A percentile compares a stretch with the other conserved stretches of the same genome.
Evolutionary conservation across 2,113 vertebrate genomes (phyloP).

Genomic region (Tenebrosternarchus preto): DNA sequence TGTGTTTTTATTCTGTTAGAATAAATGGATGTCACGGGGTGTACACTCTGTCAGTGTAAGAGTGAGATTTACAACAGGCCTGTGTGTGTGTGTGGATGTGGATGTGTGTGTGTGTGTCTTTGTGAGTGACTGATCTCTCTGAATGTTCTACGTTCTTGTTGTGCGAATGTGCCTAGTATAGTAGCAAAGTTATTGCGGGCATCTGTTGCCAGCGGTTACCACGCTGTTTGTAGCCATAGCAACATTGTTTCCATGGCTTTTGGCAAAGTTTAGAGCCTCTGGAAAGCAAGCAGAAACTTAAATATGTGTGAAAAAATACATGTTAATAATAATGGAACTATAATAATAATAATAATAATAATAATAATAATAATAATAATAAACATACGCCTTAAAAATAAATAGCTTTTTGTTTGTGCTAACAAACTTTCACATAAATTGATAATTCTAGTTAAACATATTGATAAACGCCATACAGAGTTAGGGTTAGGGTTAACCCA

Average conservation of each 20-base stretch:
- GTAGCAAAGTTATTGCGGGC: slow-evolving; percentile 45
- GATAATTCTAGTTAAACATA: no score
- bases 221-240: slow-evolving; percentile 49
- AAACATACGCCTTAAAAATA: no score
- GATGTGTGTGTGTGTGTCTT: neutral
- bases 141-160: neutral
- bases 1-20: no score
- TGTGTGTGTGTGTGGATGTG: neutral
- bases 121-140: neutral
- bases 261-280: slow-evolving; percentile 33
- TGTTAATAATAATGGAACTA: no score
- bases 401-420: no score
- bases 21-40: no score
- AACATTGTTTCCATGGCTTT: slow-evolving; percentile 58
- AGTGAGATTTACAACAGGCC: neutral
- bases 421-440: no score
- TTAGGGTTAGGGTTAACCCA: no score
- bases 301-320: slow-evolving; percentile 7
- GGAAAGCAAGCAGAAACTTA: slow-evolving; percentile 10
- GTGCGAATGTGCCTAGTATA: slow-evolving; percentile 33
- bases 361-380: no score
- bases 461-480: no score
- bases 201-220: slow-evolving; percentile 53
- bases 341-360: no score
- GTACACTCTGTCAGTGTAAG: no score